Conservation (phyloP, 2,888 invertebrate genomes). For the Mystacides longicornis region DNA sequence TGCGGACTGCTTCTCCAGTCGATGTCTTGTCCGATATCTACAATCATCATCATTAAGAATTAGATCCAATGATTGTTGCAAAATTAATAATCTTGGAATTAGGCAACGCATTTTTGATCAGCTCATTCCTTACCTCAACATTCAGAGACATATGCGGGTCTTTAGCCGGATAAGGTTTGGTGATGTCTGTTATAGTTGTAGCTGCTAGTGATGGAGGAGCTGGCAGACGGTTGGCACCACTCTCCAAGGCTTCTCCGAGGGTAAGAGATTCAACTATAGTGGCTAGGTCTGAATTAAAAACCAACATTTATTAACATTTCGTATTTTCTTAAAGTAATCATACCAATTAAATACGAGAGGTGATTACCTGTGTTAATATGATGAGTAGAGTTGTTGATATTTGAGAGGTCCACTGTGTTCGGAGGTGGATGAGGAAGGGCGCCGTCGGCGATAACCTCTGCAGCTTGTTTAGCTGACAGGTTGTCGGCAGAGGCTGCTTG, state of each 20-base stretch:
- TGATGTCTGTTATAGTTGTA: conserved; percentile 46
- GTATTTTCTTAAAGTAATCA: too few species aligned
- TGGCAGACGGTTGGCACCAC: conserved; percentile 36
- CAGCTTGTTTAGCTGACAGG: conserved; percentile 76
- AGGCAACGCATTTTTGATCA: neutral
- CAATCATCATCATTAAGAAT: conserved; percentile 3
- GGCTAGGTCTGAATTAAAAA: conserved; percentile 57
- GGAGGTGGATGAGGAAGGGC: conserved; percentile 45
- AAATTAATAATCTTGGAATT: neutral
- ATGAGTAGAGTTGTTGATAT: conserved; percentile 64
- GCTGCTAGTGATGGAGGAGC: conserved; percentile 30
- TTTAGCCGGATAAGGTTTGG: conserved; percentile 48
- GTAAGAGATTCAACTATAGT: conserved; percentile 81
- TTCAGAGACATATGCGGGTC: conserved; percentile 37
- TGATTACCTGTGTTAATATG: conserved; percentile 49
- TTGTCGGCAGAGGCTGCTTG: conserved; percentile 95
- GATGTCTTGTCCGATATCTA: conserved; percentile 25
- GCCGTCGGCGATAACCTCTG: conserved; percentile 83
- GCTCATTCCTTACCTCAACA: conserved; percentile 34
- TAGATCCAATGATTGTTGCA: neutral
- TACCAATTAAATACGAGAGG: neutral
- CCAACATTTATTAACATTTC: neutral
- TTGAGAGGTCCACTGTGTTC: conserved; percentile 55
- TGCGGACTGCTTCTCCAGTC: conserved; percentile 59
- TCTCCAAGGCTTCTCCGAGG: conserved; percentile 42